Evolutionary conservation across 2,888 invertebrate genomes (phyloP), one percentile per base, ranked within the genome.

Genomic region (Phasia obesa): DNA sequence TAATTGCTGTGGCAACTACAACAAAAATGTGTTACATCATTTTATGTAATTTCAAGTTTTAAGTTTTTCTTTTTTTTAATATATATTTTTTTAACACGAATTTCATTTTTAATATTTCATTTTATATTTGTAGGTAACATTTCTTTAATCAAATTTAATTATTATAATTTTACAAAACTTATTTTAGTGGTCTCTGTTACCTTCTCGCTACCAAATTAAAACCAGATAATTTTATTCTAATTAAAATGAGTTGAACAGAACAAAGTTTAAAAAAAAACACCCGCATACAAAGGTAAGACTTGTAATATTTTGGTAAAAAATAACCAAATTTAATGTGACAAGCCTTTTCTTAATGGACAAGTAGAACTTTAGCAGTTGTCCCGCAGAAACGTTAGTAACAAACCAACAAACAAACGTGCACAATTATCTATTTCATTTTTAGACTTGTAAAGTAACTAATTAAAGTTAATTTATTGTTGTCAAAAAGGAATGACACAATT

Each of bases 1-100:
- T 44, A 57, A 25, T 60, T 69, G n/a, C 25, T 47, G 23, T 27
- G 19, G 25, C 49, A 60, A 38, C 31, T 13, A 59, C 25, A 71
- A 57, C n/a, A 49, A 60, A 51, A 60, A 57, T 42, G 35, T 44
- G 69, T 74, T 80, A 47, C 74, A 80, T 80, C 62, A 80, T 47
- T 74, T 59, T n/a, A 35, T 19, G 53, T 31, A 11, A 53, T 62
- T 47, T 59, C 19, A 44, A 57, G 35, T n/a, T 42, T 67, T 42
- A 60, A 15, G 5, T 15, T n/a, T 42, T n/a, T 42, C 1, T 15
- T 38, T 1, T 38, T 6, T 38, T 11, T 15, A 42, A 42, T 11
- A 35, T 11, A 35, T 11, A 35, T 11, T 11, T 31, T 11, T 31
- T 2, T 31, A 1, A 31, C 31, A 31, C 31, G 31, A 31, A 31